Conservation (phyloP, 2,797 vertebrate genomes). For the Ammospiza maritima region DNA sequence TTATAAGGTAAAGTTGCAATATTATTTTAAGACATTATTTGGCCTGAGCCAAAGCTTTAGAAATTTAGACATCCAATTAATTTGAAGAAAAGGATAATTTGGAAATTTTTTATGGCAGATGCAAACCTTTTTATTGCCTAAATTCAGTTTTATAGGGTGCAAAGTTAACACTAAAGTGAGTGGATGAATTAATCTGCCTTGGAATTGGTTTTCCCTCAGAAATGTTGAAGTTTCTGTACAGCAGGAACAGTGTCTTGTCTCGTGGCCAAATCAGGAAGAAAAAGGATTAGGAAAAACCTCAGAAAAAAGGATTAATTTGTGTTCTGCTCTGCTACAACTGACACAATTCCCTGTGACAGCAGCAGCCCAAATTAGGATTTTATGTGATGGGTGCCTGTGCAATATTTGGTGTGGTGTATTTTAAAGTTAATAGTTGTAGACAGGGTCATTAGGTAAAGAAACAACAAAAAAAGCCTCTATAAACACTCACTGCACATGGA, state of each 20-base stretch:
- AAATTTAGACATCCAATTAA: neutral
- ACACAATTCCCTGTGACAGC: neutral
- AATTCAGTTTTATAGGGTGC: neutral
- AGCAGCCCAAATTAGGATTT: neutral
- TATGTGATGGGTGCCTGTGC: neutral
- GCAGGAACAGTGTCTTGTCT: neutral
- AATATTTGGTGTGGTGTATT: rapidly evolving
- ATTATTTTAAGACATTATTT: neutral
- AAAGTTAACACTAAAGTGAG: neutral
- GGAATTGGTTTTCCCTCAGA: neutral
- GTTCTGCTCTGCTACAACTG: neutral
- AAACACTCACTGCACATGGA: neutral
- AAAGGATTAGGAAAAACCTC: neutral
- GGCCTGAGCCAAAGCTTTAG: neutral
- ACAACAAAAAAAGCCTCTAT: neutral
- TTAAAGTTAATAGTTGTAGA: neutral
- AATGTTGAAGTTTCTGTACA: neutral
- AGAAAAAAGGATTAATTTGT: neutral
- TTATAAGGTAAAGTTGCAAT: neutral
- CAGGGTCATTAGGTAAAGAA: neutral
- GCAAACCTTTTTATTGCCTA: neutral
- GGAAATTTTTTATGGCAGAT: neutral
- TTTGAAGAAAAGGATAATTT: neutral
- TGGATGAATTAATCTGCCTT: neutral
- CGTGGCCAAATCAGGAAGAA: neutral